phyloP scores from a whole-genome alignment of 1,140 invertebrate genomes.

The Conus betulinus region DNA sequence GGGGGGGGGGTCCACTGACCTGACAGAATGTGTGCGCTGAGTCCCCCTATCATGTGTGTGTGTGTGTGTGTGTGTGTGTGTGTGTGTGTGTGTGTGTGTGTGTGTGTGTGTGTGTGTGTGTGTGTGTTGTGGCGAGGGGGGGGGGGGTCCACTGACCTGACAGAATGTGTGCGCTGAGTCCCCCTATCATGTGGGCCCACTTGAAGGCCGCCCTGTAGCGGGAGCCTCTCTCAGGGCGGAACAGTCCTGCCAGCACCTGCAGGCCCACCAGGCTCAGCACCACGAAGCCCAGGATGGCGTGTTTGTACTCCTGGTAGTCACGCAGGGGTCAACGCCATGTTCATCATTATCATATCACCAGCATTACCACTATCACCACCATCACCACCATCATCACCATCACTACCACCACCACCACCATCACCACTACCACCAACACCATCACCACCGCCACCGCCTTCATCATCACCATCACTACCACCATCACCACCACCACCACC shows the following conservation, averaged over 20 bases:
- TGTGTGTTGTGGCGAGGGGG: neutral
- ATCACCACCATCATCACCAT: conserved; percentile 27
- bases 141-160: conserved; percentile 80
- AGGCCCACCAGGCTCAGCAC: conserved; percentile 78
- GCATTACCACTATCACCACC: neutral
- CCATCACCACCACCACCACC: no score
- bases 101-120: neutral
- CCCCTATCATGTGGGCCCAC: conserved; percentile 92
- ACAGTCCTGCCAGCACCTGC: conserved; percentile 89
- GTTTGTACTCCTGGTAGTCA: conserved; percentile 81
- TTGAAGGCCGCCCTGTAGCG: conserved; percentile 89
- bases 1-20: no score
- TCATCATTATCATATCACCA: no score
- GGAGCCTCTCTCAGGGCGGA: conserved; percentile 89
- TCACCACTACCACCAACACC: no score
- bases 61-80: conserved; percentile 5
- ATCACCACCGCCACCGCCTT: no score
- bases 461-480: no score
- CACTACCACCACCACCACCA: conserved; percentile 66
- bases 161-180: conserved; percentile 91
- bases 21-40: neutral
- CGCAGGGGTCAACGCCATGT: no score
- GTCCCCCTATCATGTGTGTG: neutral
- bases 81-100: no score
- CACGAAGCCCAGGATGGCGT: conserved; percentile 85